Evolutionary conservation across 1,140 invertebrate species (phyloP).

Genomic region (Trichonephila clavata): DNA sequence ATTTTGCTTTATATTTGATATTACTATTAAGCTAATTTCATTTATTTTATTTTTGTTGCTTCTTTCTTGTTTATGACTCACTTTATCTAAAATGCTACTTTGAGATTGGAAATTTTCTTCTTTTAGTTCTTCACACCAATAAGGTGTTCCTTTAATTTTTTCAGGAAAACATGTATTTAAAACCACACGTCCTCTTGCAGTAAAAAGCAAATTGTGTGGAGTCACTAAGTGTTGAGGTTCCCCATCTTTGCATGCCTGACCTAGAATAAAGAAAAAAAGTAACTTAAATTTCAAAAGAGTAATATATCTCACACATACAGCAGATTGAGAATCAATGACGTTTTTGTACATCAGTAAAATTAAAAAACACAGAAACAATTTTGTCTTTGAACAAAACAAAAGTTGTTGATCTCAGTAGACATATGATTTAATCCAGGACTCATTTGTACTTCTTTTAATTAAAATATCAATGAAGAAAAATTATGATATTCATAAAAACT

Average conservation of each 20-base stretch:
- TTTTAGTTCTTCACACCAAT: constrained; percentile 52
- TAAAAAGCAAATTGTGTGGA: constrained; percentile 50
- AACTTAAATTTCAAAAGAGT: background rate
- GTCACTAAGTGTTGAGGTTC: constrained; percentile 69
- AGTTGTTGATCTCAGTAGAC: too few species aligned
- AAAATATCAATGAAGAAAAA: too few species aligned
- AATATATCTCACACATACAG: background rate
- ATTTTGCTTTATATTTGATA: too few species aligned
- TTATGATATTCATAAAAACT: too few species aligned
- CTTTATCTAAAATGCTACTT: constrained; percentile 58
- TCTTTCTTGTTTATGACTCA: background rate
- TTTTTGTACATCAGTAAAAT: background rate
- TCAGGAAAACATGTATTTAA: constrained; percentile 42
- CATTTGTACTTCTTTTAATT: too few species aligned
- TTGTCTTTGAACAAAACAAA: too few species aligned
- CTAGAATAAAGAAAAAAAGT: constrained; percentile 35
- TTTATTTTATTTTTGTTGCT: background rate
- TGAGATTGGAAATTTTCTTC: background rate
- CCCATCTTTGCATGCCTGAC: constrained; percentile 67
- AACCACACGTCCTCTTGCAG: constrained; percentile 57
- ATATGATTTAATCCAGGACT: too few species aligned
- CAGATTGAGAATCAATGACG: background rate
- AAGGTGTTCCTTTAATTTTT: constrained; percentile 32
- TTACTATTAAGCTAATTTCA: too few species aligned
- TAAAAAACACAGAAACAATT: too few species aligned